Conservation (phyloP, 2,888 invertebrate genomes). For the Adelognathus sp. region DNA sequence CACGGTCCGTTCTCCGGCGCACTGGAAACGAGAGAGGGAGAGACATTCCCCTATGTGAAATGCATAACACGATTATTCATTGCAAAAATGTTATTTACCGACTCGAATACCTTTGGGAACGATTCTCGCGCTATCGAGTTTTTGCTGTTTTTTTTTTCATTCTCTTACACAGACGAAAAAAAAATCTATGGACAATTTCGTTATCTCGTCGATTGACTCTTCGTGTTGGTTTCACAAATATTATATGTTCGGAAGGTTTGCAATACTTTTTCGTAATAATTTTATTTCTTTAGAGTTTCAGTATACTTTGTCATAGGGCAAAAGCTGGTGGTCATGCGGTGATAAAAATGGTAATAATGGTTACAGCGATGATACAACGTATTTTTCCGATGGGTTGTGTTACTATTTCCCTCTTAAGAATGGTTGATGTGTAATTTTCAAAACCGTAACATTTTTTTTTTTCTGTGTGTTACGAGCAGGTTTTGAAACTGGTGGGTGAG, state of each 20-base stretch:
- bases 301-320: no score
- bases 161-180: slow-evolving; percentile 8
- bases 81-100: slow-evolving; percentile 72
- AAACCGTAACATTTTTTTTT: not conserved
- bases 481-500: slow-evolving; percentile 90
- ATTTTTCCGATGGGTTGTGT: no score
- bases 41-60: slow-evolving; percentile 8
- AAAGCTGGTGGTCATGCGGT: no score
- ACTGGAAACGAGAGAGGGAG: not conserved
- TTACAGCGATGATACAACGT: no score
- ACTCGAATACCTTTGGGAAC: slow-evolving; percentile 32
- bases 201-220: not conserved
- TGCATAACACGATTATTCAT: slow-evolving; percentile 74
- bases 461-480: slow-evolving; percentile 61
- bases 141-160: slow-evolving; percentile 37
- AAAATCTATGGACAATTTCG: slow-evolving; percentile 1
- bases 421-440: no score
- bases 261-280: no score
- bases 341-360: no score
- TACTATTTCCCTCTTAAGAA: no score
- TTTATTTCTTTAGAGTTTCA: no score
- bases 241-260: no score
- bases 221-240: not conserved
- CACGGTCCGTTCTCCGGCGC: not conserved
- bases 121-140: slow-evolving; percentile 53